Conservation (phyloP, 2,797 vertebrate species). For the Trematomus bernacchii region DNA sequence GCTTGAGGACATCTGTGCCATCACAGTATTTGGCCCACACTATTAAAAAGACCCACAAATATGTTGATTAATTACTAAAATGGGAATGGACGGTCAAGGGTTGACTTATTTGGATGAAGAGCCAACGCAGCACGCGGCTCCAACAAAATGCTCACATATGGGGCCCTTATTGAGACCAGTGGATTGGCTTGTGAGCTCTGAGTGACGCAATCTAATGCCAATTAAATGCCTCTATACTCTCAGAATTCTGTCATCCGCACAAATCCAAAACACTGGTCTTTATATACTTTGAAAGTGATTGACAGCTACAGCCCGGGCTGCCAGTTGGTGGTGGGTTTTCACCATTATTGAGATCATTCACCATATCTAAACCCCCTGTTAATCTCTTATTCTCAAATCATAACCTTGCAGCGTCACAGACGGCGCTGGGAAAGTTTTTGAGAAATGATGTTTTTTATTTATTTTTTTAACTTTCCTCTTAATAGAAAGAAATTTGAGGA, state of each 20-base stretch:
- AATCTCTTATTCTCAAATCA: constrained; percentile 59
- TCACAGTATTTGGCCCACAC: constrained; percentile 29
- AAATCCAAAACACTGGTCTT: constrained; percentile 48
- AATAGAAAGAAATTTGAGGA: not conserved
- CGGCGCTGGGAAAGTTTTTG: constrained; percentile 18
- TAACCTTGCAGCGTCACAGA: constrained; percentile 10
- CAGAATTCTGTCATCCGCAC: constrained; percentile 28
- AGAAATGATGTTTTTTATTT: constrained; percentile 10
- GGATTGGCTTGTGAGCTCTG: constrained; percentile 11
- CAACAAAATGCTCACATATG: constrained; percentile 38
- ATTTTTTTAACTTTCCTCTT: constrained; percentile 2
- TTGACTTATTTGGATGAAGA: constrained; percentile 51
- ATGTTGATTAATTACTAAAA: constrained; percentile 71
- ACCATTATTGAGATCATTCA: constrained; percentile 65
- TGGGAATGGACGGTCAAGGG: constrained; percentile 32
- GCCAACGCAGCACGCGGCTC: constrained; percentile 14
- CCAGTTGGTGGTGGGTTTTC: constrained; percentile 47
- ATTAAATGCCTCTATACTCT: constrained; percentile 38
- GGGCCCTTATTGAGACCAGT: constrained; percentile 40
- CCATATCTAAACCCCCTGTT: constrained; percentile 70
- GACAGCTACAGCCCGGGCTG: constrained; percentile 44
- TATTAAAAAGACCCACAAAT: constrained; percentile 23
- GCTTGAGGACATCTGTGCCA: constrained; percentile 59
- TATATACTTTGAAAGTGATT: constrained; percentile 48
- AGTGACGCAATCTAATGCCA: constrained; percentile 39